Evolutionary conservation across 2,113 vertebrate species (phyloP).

Genomic region (Poecile atricapillus): DNA sequence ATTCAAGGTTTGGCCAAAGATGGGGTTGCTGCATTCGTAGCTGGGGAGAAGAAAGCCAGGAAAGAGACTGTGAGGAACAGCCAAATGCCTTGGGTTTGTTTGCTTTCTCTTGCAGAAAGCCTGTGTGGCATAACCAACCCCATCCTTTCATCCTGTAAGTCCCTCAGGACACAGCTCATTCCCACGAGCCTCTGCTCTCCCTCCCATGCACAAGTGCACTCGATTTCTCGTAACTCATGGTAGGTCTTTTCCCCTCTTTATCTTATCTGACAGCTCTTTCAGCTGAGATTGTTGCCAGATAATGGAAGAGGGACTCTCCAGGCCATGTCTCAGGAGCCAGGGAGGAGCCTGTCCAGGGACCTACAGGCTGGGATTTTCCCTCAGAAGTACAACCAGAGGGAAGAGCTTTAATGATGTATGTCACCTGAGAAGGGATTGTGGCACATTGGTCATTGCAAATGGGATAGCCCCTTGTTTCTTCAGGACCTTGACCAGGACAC

Average conservation of each 20-base stretch:
- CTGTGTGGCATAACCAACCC: neutral
- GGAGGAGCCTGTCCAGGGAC: neutral
- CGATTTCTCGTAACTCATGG: neutral
- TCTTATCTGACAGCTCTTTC: neutral
- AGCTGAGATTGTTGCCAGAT: neutral
- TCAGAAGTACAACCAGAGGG: neutral
- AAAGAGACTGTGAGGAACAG: neutral
- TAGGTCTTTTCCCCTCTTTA: neutral
- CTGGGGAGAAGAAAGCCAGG: conserved; percentile 34
- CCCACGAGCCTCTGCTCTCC: neutral
- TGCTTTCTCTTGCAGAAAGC: neutral
- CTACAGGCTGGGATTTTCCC: neutral
- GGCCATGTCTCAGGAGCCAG: neutral
- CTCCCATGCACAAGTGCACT: neutral
- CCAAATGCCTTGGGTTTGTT: neutral
- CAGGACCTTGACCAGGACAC: conserved; percentile 80
- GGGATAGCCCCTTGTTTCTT: conserved; percentile 86
- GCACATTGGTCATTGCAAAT: conserved; percentile 84
- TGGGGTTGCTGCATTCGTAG: conserved; percentile 73
- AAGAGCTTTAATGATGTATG: neutral
- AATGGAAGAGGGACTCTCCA: neutral
- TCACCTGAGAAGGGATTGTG: conserved; percentile 81
- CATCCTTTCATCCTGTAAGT: neutral
- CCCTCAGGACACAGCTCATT: rapidly evolving
- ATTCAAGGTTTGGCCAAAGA: conserved; percentile 60